phyloP scores from a whole-genome alignment of 2,797 vertebrate genomes.

The Tamandua tetradactyla region DNA sequence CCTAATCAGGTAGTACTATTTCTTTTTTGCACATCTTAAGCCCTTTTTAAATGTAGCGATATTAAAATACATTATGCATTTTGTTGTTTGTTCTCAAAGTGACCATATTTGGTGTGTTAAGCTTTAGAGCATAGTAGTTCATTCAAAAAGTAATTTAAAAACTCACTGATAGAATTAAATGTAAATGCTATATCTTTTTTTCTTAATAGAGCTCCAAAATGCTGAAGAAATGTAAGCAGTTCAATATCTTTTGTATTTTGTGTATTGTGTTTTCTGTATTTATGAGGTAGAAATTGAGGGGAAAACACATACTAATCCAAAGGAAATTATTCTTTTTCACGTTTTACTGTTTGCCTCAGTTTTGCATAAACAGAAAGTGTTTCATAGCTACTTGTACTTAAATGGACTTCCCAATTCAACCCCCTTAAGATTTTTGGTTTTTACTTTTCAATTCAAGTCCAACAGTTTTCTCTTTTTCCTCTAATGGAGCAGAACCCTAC shows the following conservation, averaged over 20 bases:
- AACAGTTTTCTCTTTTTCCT: neutral
- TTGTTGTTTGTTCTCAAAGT: conserved; percentile 21
- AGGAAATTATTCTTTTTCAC: neutral
- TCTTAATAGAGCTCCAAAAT: neutral
- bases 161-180: conserved; percentile 30
- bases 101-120: neutral
- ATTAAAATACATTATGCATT: neutral
- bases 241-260: neutral
- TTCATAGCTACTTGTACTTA: neutral
- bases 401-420: neutral
- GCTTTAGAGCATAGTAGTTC: neutral
- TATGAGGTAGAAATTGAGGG: neutral
- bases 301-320: neutral
- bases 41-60: neutral
- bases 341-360: neutral
- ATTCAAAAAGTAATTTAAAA: conserved; percentile 23
- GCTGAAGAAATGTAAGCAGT: neutral
- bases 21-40: neutral
- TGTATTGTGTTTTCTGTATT: conserved; percentile 26
- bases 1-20: neutral
- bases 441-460: neutral
- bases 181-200: neutral
- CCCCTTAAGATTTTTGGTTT: neutral
- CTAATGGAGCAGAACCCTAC: neutral
- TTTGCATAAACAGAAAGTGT: neutral